These are phyloP conservation scores for Camponotus floridanus DNA, from an alignment of 1,140 invertebrate genomes.

Conservation along the genomic window DNA sequence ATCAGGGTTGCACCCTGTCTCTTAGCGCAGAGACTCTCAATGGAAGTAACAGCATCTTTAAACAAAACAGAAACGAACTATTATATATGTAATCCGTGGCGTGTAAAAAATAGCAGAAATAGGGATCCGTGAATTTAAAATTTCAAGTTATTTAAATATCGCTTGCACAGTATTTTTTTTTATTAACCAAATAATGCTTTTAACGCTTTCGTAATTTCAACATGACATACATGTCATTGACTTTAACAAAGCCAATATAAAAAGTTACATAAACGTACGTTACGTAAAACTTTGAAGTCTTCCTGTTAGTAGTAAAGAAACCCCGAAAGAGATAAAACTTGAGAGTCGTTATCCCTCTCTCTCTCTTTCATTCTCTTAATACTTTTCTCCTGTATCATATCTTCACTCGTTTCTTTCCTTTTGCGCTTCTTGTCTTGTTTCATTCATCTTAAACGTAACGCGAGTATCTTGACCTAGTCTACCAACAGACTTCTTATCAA, in stretches of 20 bases:
- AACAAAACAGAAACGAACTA: not conserved
- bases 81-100: not conserved
- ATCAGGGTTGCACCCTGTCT: slow-evolving; percentile 72
- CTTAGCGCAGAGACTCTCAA: slow-evolving; percentile 59
- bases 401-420: not conserved
- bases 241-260: not conserved
- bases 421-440: slow-evolving; percentile 30
- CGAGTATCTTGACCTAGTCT: not conserved
- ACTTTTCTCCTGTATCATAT: not conserved
- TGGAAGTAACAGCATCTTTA: not conserved
- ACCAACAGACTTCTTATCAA: not conserved
- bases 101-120: not conserved
- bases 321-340: slow-evolving; percentile 46
- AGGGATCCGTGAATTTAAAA: not conserved
- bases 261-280: slow-evolving; percentile 14
- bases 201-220: not conserved
- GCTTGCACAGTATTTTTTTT: too few relatives aligned
- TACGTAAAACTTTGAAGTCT: slow-evolving; percentile 21
- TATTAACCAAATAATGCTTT: not conserved
- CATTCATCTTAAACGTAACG: slow-evolving; percentile 27
- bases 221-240: not conserved
- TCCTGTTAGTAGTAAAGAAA: slow-evolving; percentile 11
- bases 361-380: slow-evolving; percentile 8
- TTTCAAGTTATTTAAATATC: not conserved
- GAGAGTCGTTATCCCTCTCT: slow-evolving; percentile 8